phyloP scores from a whole-genome alignment of 1,140 invertebrate species.

The Caenorhabditis briggsae region DNA sequence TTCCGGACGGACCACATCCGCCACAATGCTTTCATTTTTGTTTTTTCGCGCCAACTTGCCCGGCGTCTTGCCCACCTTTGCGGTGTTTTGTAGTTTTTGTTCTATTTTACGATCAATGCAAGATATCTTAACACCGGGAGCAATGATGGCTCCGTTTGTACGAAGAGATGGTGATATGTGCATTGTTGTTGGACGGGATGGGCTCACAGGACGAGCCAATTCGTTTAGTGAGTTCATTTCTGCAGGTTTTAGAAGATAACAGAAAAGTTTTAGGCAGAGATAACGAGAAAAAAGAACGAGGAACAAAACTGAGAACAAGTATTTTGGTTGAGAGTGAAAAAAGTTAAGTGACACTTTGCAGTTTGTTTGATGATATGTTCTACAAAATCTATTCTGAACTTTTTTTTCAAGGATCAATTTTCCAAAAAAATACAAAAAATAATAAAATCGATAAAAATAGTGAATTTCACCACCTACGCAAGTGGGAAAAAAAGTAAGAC shows the following conservation, averaged over 20 bases:
- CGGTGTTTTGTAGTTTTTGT: conserved; percentile 36
- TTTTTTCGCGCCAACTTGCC: conserved; percentile 44
- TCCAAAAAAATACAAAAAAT: background rate
- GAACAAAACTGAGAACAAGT: background rate
- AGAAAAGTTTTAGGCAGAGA: background rate
- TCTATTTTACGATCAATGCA: conserved; percentile 60
- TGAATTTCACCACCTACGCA: conserved; percentile 16
- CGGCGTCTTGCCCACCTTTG: conserved; percentile 49
- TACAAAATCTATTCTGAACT: too few species aligned
- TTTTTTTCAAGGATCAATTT: too few species aligned
- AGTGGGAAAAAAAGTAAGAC: conserved; percentile 2
- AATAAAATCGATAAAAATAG: conserved; percentile 6
- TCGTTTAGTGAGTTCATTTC: conserved; percentile 17
- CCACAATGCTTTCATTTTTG: background rate
- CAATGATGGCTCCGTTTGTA: background rate
- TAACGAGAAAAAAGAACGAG: background rate
- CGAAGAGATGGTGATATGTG: conserved; percentile 25
- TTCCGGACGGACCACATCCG: conserved; percentile 13
- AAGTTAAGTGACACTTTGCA: background rate
- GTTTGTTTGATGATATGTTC: too few species aligned
- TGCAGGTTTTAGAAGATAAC: background rate
- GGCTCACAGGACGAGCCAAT: conserved; percentile 27
- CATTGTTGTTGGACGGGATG: conserved; percentile 48
- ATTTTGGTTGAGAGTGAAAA: background rate
- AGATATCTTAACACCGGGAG: conserved; percentile 51